These are phyloP conservation scores for Eurytoma californica DNA, from an alignment of 2,888 invertebrate species.

Conservation along the genomic window DNA sequence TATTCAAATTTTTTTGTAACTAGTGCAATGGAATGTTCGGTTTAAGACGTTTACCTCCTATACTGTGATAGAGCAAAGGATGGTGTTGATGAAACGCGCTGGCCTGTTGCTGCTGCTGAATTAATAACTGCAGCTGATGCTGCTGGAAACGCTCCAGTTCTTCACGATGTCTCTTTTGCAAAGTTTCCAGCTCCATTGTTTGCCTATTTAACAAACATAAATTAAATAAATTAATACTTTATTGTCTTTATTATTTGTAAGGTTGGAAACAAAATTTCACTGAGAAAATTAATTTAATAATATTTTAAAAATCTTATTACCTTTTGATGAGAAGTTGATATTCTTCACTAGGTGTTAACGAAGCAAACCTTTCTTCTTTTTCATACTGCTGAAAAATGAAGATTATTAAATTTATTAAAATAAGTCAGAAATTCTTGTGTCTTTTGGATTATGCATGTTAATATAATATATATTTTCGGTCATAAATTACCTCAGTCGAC, in stretches of 20 bases:
- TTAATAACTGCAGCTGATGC: constrained; percentile 71
- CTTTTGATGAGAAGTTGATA: constrained; percentile 73
- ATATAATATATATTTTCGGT: too few relatives aligned
- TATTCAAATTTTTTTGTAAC: neutral
- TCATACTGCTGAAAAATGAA: constrained; percentile 61
- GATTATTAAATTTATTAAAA: constrained; percentile 6
- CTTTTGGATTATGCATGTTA: too few relatives aligned
- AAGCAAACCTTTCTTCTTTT: constrained; percentile 68
- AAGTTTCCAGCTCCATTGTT: constrained; percentile 75
- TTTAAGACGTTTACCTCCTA: constrained; percentile 65
- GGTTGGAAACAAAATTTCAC: neutral
- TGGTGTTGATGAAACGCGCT: constrained; percentile 72
- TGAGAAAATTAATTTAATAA: neutral
- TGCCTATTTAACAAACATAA: constrained; percentile 65
- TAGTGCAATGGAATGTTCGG: neutral
- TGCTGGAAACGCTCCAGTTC: constrained; percentile 73
- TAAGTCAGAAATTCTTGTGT: neutral
- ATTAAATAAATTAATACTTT: neutral
- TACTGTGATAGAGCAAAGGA: constrained; percentile 71
- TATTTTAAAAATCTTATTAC: constrained; percentile 57
- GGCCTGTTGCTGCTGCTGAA: constrained; percentile 73
- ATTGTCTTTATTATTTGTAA: neutral
- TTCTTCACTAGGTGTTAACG: constrained; percentile 72
- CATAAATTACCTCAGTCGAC: constrained; percentile 63
- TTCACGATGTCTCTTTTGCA: constrained; percentile 74